Conservation (phyloP, 2,797 vertebrate species). For the Amblyraja radiata region DNA sequence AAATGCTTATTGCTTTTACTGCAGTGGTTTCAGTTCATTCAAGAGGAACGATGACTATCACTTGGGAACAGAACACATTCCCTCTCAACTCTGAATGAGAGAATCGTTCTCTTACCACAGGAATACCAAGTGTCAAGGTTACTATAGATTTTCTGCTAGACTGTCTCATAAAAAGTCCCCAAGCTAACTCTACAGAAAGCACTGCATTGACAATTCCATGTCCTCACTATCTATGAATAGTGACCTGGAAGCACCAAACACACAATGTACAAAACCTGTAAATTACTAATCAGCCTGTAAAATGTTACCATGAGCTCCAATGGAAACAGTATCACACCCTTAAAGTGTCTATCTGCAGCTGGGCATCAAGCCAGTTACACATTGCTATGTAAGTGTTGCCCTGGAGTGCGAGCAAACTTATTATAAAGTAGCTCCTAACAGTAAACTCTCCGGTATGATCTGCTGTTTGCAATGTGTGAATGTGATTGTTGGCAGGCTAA, state of each 20-base stretch:
- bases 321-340: neutral
- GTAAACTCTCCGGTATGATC: neutral
- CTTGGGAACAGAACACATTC: neutral
- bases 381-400: neutral
- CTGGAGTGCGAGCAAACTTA: neutral
- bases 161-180: neutral
- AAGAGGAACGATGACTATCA: neutral
- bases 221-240: neutral
- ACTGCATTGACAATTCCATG: neutral
- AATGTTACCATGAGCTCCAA: neutral
- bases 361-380: neutral
- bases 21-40: neutral
- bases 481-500: conserved; percentile 1
- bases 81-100: neutral
- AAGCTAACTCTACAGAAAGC: neutral
- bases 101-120: neutral
- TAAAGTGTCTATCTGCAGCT: neutral
- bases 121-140: neutral
- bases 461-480: conserved; percentile 9
- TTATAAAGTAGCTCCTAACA: conserved; percentile 18
- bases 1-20: neutral
- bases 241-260: neutral
- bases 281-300: neutral
- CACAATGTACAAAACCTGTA: neutral
- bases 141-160: neutral